Evolutionary conservation across 2,888 invertebrate genomes (phyloP), one percentile per base, ranked within the genome.

Genomic region (Itoplectis maculator): DNA sequence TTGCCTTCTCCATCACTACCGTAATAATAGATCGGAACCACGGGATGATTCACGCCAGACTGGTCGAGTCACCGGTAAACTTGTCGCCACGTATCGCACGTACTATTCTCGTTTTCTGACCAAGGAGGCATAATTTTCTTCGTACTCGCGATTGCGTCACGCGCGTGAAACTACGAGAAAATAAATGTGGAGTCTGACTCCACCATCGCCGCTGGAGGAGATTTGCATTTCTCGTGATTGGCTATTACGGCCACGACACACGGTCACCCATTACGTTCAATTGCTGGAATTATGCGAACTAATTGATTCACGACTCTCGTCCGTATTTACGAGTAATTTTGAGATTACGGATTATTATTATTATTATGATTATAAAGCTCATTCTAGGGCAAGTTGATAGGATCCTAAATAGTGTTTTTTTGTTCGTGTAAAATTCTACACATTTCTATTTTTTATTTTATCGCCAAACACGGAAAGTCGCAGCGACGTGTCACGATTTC

Each of bases 11-110:
- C 11, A 13, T 13, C 13, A 5, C 8, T 29, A 20, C 15, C 37
- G 45, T 70, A 69, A 75, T 77, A 63, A 63, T 45, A 74, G 74
- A 75, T 72, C 42, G 29, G 51, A 63, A 69, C 9, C 15, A 37
- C 47, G 9, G 63, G n/a, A n/a, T 81, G 82, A 82, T 79, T 82
- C 82, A 82, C 51, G 51, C 59, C 11, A 47, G 61, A 65, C 2
- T n/a, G 7, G 20, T 63, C 68, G 70, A 56, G 69, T 70, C 82
- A 81, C 18, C 61, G 66, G 13, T 56, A 56, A 37, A 66, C 56
- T 47, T 13, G 13, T 29, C 42, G 29, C 40, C 72, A 61, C 51
- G 45, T n/a, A 69, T 49, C 63, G 56, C 56, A 42, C 61, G 15
- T 42, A 37, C 65, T 29, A 56, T 70, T 65, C 65, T 66, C 20